A percentile compares a stretch with the other conserved stretches of the same genome.
Evolutionary conservation across 2,888 invertebrate genomes (phyloP).

Genomic region (Synanthedon vespiformis): DNA sequence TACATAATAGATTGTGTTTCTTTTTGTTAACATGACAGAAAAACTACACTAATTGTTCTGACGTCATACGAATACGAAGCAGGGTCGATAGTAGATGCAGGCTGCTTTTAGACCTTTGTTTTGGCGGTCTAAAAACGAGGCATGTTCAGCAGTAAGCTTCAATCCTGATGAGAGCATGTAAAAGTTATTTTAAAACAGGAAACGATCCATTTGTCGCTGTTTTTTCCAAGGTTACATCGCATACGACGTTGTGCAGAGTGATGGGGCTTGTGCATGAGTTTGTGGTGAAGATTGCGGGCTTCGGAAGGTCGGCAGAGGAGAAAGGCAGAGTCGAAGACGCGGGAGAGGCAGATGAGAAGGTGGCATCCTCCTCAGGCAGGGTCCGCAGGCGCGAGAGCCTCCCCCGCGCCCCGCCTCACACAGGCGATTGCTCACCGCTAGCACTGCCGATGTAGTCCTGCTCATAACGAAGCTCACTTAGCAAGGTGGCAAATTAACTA

Average conservation of each 20-base stretch:
- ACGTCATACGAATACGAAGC: no score
- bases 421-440: conserved; percentile 62
- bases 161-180: no score
- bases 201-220: not conserved
- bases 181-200: not conserved
- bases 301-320: not conserved
- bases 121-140: no score
- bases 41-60: no score
- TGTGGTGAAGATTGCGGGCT: not conserved
- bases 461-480: conserved; percentile 10
- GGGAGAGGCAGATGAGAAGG: conserved; percentile 41
- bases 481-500: no score
- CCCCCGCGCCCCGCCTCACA: conserved; percentile 67
- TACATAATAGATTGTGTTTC: no score
- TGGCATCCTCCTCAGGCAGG: conserved; percentile 52
- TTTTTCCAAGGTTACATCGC: not conserved
- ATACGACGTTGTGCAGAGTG: not conserved
- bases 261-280: not conserved
- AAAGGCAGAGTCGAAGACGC: conserved; percentile 18
- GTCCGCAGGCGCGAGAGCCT: conserved; percentile 60
- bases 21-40: no score
- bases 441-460: conserved; percentile 65
- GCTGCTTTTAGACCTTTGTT: no score
- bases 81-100: no score
- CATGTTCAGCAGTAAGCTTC: no score